These are phyloP conservation scores for Malurus elegans DNA, from an alignment of 2,113 vertebrate species.

Conservation along the genomic window DNA sequence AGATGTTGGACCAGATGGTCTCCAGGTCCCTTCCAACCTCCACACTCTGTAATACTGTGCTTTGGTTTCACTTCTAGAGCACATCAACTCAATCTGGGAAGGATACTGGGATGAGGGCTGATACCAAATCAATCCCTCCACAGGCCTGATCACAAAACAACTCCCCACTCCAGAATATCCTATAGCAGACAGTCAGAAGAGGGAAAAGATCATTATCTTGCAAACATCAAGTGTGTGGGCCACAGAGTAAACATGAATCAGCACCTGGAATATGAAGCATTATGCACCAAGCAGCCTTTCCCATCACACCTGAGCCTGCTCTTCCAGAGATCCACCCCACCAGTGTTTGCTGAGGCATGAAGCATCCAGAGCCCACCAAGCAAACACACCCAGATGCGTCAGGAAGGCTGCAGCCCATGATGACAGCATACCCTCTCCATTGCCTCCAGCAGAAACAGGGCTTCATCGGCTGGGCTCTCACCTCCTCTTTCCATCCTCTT, in stretches of 20 bases:
- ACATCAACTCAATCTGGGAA: not conserved
- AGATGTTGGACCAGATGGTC: not conserved
- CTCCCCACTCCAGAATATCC: not conserved
- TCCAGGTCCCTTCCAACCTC: not conserved
- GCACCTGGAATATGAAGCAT: not conserved
- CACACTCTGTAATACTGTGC: not conserved
- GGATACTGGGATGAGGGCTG: not conserved
- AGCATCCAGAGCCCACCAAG: not conserved
- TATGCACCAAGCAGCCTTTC: not conserved
- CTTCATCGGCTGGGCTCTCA: not conserved
- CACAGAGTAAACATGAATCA: not conserved
- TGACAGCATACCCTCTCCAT: not conserved
- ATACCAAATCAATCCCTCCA: not conserved
- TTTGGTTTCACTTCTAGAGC: not conserved
- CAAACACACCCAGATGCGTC: not conserved
- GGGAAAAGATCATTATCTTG: not conserved
- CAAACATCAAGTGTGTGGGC: rapidly evolving
- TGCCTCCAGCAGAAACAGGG: not conserved
- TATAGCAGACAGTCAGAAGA: not conserved
- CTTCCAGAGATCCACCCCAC: not conserved
- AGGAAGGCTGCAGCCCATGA: not conserved
- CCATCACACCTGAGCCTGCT: not conserved
- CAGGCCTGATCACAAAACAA: not conserved
- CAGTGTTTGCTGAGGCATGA: too few species aligned
- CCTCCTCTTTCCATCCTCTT: not conserved